Base-by-base conservation (phyloP, 2,113 vertebrate genomes). In the Menidia beryllina region DNA sequence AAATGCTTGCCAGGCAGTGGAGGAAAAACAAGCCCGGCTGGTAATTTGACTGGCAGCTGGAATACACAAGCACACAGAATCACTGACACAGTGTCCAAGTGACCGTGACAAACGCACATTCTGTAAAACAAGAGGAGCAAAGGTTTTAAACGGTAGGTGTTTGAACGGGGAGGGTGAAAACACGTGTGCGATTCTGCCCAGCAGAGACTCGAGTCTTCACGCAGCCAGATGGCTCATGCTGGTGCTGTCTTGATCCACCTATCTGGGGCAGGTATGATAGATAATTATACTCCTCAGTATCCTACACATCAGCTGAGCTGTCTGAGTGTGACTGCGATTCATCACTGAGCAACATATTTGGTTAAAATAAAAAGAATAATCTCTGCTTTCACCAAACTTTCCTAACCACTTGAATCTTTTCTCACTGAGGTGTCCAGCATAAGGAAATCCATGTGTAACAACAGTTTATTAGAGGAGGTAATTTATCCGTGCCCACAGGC, bases 71-170 rank as follows among this genome's bases (percentile, higher is more conserved):
- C 24, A 65, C 72, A 63, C 21, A 19, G 58, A 74, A 77, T 69
- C 63, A 53, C 69, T 30, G 43, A 63, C 66, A 71, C 83, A 36
- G 63, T 26, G n/a, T 79, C 75, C 81, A 88, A 87, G 85, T 87
- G 85, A 79, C 85, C 79, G 49, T 87, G 88, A 88, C 85, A 88
- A 87, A 86, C 72, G 13, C 38, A 48, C 72, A 86, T 79, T 87
- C 79, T 90, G 85, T 84, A 86, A 76, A 90, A 89, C 83, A 89
- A 72, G 83, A 83, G 69, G 66, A 77, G 43, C 8, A 50, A 74
- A 75, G 79, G 72, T 86, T 85, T 70, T 72, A 74, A 36, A n/a
- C 63, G 53, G 62, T 34, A 34, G 77, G 51, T 79, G 77, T 86
- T 81, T 68, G 69, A 83, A 79, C 57, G 68, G 77, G 54, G 50